These are phyloP conservation scores for Falco biarmicus DNA, from an alignment of 2,797 vertebrate species.

Conservation along the genomic window DNA sequence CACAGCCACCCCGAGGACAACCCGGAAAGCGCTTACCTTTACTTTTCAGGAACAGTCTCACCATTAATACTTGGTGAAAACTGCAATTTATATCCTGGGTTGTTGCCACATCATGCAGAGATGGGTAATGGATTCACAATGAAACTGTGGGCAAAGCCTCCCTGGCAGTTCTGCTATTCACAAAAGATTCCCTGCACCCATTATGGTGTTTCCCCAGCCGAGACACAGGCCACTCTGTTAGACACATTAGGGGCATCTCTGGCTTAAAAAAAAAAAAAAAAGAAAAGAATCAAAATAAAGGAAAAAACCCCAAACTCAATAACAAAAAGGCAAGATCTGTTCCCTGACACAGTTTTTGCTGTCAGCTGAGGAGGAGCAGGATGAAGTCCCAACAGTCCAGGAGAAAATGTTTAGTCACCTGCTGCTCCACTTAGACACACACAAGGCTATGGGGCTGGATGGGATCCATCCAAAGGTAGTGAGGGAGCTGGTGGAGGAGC, in stretches of 20 bases:
- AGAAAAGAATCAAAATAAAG: neutral
- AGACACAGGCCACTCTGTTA: neutral
- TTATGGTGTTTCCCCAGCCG: neutral
- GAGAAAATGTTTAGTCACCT: too few species aligned
- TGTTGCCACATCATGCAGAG: neutral
- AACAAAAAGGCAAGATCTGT: neutral
- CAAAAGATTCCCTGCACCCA: too few species aligned
- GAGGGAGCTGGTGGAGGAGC: too few species aligned
- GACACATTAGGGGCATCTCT: neutral
- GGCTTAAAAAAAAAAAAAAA: neutral
- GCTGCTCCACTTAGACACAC: too few species aligned
- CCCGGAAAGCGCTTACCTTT: conserved; percentile 32
- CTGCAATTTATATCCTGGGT: conserved; percentile 15
- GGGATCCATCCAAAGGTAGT: too few species aligned
- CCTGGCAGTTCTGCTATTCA: neutral
- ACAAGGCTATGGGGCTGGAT: too few species aligned
- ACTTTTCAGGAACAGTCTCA: neutral
- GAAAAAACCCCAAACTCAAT: neutral
- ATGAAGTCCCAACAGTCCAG: too few species aligned
- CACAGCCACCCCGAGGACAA: conserved; percentile 6
- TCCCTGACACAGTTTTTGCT: neutral
- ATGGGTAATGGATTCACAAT: neutral
- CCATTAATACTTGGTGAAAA: conserved; percentile 36
- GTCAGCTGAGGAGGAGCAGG: neutral
- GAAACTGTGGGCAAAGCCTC: too few species aligned